Evolutionary conservation across 2,888 invertebrate species (phyloP), one percentile per base, ranked within the genome.

Genomic region (Galeruca laticollis): DNA sequence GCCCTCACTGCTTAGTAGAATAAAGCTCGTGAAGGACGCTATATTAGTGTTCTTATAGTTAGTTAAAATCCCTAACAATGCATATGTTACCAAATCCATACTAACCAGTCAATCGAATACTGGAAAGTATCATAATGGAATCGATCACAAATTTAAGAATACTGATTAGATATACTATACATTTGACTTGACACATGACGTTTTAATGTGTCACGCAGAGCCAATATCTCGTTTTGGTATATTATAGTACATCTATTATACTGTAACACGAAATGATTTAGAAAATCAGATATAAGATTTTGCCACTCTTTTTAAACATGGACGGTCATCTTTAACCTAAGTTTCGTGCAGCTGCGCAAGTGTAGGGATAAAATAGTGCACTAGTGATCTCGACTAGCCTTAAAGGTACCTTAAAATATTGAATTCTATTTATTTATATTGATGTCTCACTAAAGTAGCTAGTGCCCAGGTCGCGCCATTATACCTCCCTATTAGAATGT

Each of bases 351-450:
- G 79, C 80, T 80, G 80, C 79, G 78, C 79, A 71, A 71, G 73
- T 75, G 80, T 82, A 82, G 82, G 77, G 81, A 80, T 82, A 76
- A 49, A 80, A 72, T 84, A 83, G 82, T 82, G 82, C 82, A 84
- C 84, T 85, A 85, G 85, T 85, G 85, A 85, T 85, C 84, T 84
- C 84, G 84, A 84, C 82, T 85, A 85, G 85, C 84, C 84, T 85
- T 85, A 85, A 85, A 73, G 83, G 83, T 84, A 84, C 83, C 84
- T 84, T 84, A 81, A 83, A 82, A 82, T 81, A 82, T 81, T 82
- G 75, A 82, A 83, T 82, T 82, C 75, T 81, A 81, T 81, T 82
- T 82, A 80, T 81, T 81, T 81, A 81, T 79, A 80, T 80, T 78
- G 80, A 82, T 81, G 79, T 81, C 77, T 79, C 77, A 81, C 77